Percentiles rank a stretch among this genome's conserved stretches.
These are phyloP conservation scores for Henricia sp. DNA, from an alignment of 53 echinoderm and acorn worm genomes.

Conservation along the genomic window DNA sequence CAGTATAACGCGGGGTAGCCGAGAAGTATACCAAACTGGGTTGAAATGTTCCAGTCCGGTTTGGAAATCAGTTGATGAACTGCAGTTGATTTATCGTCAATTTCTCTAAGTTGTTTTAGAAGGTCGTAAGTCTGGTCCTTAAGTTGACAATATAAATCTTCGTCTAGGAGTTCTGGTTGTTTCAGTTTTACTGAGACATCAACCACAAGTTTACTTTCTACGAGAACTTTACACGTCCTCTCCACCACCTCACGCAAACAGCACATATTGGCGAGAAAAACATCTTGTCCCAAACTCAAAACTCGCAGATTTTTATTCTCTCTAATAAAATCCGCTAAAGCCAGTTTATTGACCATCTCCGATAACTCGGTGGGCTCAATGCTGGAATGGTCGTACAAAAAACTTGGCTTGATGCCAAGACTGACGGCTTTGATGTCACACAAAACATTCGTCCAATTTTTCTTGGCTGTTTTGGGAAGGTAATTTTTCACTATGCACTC, in stretches of 20 bases:
- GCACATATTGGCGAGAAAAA: slow-evolving; percentile 15
- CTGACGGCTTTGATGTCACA: slow-evolving; percentile 64
- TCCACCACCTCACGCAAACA: neutral
- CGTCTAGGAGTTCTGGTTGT: slow-evolving; percentile 27
- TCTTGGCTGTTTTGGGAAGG: slow-evolving; percentile 55
- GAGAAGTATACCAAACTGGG: slow-evolving; percentile 73
- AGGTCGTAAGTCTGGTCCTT: neutral
- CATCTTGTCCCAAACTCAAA: slow-evolving; percentile 41
- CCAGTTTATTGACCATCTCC: slow-evolving; percentile 9
- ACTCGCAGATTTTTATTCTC: slow-evolving; percentile 22
- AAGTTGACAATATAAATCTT: neutral
- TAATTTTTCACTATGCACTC: slow-evolving; percentile 27
- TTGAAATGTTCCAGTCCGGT: slow-evolving; percentile 64
- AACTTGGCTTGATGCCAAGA: slow-evolving; percentile 76
- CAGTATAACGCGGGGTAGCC: slow-evolving; percentile 85
- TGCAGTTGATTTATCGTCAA: neutral
- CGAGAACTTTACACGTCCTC: neutral
- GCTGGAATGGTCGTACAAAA: slow-evolving; percentile 78
- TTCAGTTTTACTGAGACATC: slow-evolving; percentile 67
- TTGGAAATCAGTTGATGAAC: slow-evolving; percentile 14
- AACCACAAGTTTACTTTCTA: slow-evolving; percentile 9
- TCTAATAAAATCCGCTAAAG: neutral
- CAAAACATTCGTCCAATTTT: slow-evolving; percentile 60
- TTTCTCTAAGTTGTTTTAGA: neutral
- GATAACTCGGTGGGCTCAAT: slow-evolving; percentile 22